These are phyloP conservation scores for Drosophila ogumai DNA, from an alignment of 1,140 invertebrate genomes.

Conservation along the genomic window DNA sequence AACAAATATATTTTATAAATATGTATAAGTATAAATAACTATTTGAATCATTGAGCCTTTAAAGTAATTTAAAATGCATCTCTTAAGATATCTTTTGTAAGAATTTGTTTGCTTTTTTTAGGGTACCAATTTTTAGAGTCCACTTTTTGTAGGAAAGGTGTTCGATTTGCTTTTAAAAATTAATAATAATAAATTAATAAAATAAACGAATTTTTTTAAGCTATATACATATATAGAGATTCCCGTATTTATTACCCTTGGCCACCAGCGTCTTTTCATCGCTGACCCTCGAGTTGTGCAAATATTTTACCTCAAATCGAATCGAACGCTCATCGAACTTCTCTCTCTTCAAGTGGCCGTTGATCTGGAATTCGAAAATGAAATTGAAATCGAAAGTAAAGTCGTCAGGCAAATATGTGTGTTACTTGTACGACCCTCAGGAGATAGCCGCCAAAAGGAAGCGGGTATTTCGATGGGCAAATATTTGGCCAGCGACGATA, in stretches of 20 bases:
- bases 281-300: slow-evolving; percentile 74
- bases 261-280: not conserved
- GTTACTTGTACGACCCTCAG: slow-evolving; percentile 2
- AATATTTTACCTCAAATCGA: slow-evolving; percentile 63
- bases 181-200: too few species aligned
- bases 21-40: too few species aligned
- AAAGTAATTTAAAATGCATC: too few species aligned
- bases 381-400: slow-evolving; percentile 68
- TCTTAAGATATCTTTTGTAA: too few species aligned
- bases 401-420: slow-evolving; percentile 57
- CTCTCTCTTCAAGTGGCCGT: slow-evolving; percentile 19
- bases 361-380: slow-evolving; percentile 40
- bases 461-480: slow-evolving; percentile 57
- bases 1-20: too few species aligned
- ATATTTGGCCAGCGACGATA: slow-evolving; percentile 58
- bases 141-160: too few species aligned
- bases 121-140: too few species aligned
- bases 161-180: too few species aligned
- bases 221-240: not conserved
- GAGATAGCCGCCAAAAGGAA: slow-evolving; percentile 36
- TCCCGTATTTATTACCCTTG: not conserved
- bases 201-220: not conserved
- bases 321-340: slow-evolving; percentile 1
- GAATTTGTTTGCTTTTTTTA: too few species aligned
- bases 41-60: too few species aligned